A percentile compares a stretch with the other conserved stretches of the same genome.
Evolutionary conservation across 1,140 invertebrate genomes (phyloP).

Genomic region (Batillaria attramentaria): DNA sequence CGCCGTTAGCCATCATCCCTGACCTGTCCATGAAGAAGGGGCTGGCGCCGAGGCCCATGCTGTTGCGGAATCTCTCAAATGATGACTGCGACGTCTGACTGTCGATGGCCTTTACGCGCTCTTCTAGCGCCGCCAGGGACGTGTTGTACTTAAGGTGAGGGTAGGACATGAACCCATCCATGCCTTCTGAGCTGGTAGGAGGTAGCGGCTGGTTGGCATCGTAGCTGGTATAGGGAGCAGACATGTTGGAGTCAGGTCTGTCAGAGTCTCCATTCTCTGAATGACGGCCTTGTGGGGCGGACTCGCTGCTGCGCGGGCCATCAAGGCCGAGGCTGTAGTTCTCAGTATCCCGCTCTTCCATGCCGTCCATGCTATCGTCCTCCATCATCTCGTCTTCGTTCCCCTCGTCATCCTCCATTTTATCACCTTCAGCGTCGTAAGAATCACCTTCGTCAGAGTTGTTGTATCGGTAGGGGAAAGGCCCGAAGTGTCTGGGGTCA

Average conservation of each 20-base stretch:
- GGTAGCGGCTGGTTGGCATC: conserved; percentile 20
- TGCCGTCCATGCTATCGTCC: conserved; percentile 81
- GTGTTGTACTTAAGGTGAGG: conserved; percentile 72
- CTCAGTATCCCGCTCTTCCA: conserved; percentile 66
- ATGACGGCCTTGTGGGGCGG: conserved; percentile 12
- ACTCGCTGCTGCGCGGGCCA: conserved; percentile 14
- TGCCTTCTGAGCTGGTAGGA: background rate
- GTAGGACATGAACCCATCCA: conserved; percentile 29
- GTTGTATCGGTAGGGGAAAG: too few species aligned
- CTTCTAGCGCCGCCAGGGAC: conserved; percentile 83
- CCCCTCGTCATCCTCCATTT: conserved; percentile 34
- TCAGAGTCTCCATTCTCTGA: conserved; percentile 4
- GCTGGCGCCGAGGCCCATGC: conserved; percentile 47
- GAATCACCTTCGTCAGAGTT: background rate
- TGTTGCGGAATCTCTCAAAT: conserved; percentile 56
- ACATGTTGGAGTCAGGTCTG: conserved; percentile 15
- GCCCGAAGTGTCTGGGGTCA: too few species aligned
- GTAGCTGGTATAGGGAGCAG: conserved; percentile 20
- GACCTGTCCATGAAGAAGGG: conserved; percentile 40
- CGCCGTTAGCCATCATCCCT: conserved; percentile 31
- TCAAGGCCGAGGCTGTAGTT: conserved; percentile 20
- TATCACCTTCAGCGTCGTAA: background rate
- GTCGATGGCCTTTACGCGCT: conserved; percentile 76
- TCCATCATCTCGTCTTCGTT: conserved; percentile 39
- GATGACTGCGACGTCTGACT: conserved; percentile 59